Base-by-base conservation (phyloP, 2,888 invertebrate species). In the Lasioglossum leucozonium region DNA sequence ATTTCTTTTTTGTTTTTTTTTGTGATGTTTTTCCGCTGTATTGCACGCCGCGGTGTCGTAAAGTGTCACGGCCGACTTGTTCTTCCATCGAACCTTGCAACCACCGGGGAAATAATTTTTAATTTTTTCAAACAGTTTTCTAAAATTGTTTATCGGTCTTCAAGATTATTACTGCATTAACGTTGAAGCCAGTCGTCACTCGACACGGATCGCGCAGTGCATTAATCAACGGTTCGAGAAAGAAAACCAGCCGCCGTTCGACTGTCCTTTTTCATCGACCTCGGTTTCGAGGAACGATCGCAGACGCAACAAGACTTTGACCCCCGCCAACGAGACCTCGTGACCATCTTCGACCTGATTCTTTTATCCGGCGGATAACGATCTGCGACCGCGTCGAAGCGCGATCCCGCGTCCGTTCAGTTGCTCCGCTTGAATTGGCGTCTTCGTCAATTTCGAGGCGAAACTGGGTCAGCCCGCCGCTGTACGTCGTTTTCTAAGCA, bases 261-360 rank as follows among this genome's bases (percentile, higher is more conserved):
- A 5, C 42, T 13, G 34, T 10, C 42, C 37, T 30, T n/a, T 65
- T 62, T 69, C 30, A 77, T 69, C 69, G 40, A 18, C 42, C 40
- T 10, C 67, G 72, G 62, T 82, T 75, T 72, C 79, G 69, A 67
- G 26, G 67, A 74, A 75, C 75, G 77, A 67, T 74, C 79, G 42
- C 77, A 85, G 81, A 91, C 88, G 81, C 77, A 83, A 87, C 84
- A 87, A 91, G 87, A 91, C 87, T 92, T 91, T 90, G 89, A 91
- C 89, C 88, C 84, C 81, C 72, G 88, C 73, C 81, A 84, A 85
- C 72, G 77, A 84, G 86, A 0, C 77, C 87, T 83, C 87, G 88
- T 83, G 86, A 88, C 85, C 85, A 87, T 87, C 88, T 88, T 85
- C 87, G 90, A 88, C 89, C 89, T 86, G 84, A 90, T 92, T 91